Evolutionary conservation across 2,113 vertebrate genomes (phyloP).

Genomic region (Eulacestoma nigropectus): DNA sequence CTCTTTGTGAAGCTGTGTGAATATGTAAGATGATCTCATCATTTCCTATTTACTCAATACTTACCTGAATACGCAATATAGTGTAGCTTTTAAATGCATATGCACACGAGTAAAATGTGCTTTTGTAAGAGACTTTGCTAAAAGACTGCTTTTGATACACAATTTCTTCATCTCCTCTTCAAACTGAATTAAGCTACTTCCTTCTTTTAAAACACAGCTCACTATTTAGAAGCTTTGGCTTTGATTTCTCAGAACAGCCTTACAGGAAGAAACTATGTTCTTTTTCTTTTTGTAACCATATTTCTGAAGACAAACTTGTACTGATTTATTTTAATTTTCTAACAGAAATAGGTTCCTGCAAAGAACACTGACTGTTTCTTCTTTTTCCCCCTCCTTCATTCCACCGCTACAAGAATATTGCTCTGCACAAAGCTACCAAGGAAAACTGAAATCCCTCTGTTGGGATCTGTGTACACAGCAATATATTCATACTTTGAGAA

Average conservation of each 20-base stretch:
- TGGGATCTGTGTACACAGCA: slow-evolving; percentile 33
- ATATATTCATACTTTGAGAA: slow-evolving; percentile 15
- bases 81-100: slow-evolving; percentile 72
- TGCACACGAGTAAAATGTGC: slow-evolving; percentile 66
- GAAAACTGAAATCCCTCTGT: slow-evolving; percentile 67
- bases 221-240: slow-evolving; percentile 72
- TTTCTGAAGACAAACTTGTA: slow-evolving; percentile 73
- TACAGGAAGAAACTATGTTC: slow-evolving; percentile 70
- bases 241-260: slow-evolving; percentile 69
- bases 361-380: slow-evolving; percentile 68
- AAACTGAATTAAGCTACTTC: slow-evolving; percentile 71
- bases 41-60: slow-evolving; percentile 77
- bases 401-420: slow-evolving; percentile 40
- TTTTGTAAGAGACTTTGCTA: slow-evolving; percentile 70
- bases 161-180: slow-evolving; percentile 70
- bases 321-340: slow-evolving; percentile 74
- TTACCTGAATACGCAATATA: slow-evolving; percentile 76
- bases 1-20: slow-evolving; percentile 71
- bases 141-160: slow-evolving; percentile 71
- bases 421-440: slow-evolving; percentile 50
- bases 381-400: slow-evolving; percentile 20
- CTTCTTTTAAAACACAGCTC: slow-evolving; percentile 71
- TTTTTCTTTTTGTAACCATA: slow-evolving; percentile 68
- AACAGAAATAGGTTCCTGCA: slow-evolving; percentile 59
- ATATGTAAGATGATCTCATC: slow-evolving; percentile 75